Base-by-base conservation (phyloP, 2,797 vertebrate species). In the Tokudaia muenninki region DNA sequence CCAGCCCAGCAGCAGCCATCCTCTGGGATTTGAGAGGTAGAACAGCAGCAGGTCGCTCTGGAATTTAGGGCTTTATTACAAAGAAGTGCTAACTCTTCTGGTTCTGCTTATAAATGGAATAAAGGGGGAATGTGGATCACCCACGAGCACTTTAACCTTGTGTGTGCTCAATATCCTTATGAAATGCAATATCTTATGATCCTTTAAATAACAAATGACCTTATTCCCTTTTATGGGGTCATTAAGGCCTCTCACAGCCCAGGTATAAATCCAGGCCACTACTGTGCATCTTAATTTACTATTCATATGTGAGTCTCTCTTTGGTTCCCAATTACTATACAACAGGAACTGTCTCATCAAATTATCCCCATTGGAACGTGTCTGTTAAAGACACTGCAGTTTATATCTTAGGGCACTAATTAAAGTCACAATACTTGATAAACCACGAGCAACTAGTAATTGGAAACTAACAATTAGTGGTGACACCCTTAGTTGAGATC, bases 381-480 rank as follows among this genome's bases (percentile, higher is more conserved):
- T 98, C 98, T 98, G 88, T 93, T 98, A 98, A 98, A 98, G 98
- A 98, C 97, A 96, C 70, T 97, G 97, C 94, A 96, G 98, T 98
- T 98, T 98, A 97, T 97, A 97, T 98, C 96, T 98, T 94, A 95
- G 96, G 97, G 98, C 97, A 92, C 97, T 98, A 98, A 98, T 98
- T 98, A 98, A 98, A 98, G 98, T 95, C 93, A 98, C 88, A 97
- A 97, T 0, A 34, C 90, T 98, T 89, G 77, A 98, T 98, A 98
- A 98, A 98, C 96, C 95, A 98, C 98, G 98, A 98, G 97, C 96
- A 98, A 98, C 97, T 98, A 97, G 97, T 98, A 98, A 96, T 65
- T 98, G 97, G 96, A 98, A 98, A 97, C 87, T 97, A 98, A 97
- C 97, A 98, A 96, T 98, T 97, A 98, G 95, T 95, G 94, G 96